Base-by-base conservation (phyloP, 2,797 vertebrate species). In the Salmo trutta region DNA sequence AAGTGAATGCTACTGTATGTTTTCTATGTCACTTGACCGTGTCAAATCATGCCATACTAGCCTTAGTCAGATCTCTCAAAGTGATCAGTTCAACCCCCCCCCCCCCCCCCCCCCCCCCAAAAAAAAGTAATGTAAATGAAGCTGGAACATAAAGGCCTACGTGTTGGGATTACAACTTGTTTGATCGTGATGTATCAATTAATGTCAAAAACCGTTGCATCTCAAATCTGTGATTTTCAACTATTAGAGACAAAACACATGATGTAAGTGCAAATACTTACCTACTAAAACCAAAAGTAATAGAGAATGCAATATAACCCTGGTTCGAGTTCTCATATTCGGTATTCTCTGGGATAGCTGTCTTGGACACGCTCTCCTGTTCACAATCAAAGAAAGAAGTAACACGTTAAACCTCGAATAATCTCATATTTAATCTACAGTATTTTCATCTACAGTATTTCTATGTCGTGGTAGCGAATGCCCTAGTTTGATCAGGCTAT, bases 251-350 rank as follows among this genome's bases (percentile, higher is more conserved):
- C 36, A 74, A 33, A 33, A 36, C 4, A 17, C 31, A 51, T 21
- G 52, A 7, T 3, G 8, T 24, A 64, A 2, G n/a, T 64, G 59
- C 19, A 10, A 73, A 68, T 59, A 93, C 95, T 94, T 87, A 95
- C 95, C 94, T n/a, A 84, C 24, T 74, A 80, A 87, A 80, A 88
- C 15, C 36, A 93, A 83, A 27, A 93, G 82, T 54, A 85, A 70
- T 51, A 91, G 76, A 31, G 87, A 87, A 77, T 79, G 85, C 75
- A 90, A 88, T 14, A 86, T 81, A 75, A 85, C 75, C 84, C 81
- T 86, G 81, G 66, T 73, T 52, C 75, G 88, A 84, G 86, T 89
- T 82, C 83, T 77, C 93, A 94, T 95, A 79, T 87, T 93, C 70
- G 72, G 75, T 80, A 80, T 77, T 86, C 68, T 75, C 5, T 75